These are phyloP conservation scores for Diabrotica virgifera DNA, from an alignment of 1,140 invertebrate genomes.

Conservation along the genomic window DNA sequence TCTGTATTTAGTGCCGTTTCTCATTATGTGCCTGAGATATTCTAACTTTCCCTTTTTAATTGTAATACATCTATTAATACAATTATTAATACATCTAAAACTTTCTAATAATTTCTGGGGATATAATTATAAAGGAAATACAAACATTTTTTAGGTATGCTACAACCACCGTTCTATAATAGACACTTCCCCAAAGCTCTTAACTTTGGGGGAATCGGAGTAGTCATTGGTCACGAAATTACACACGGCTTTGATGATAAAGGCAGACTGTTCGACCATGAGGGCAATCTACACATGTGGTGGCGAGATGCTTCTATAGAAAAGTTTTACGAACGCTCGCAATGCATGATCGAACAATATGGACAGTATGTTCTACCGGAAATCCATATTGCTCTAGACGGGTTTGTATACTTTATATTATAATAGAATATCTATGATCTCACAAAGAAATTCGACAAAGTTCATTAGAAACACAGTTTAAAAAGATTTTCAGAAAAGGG, in stretches of 20 bases:
- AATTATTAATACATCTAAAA: no score
- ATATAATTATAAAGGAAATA: not conserved
- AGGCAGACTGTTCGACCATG: conserved; percentile 61
- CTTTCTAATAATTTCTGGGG: no score
- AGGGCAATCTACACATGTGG: conserved; percentile 72
- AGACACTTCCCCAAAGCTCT: conserved; percentile 73
- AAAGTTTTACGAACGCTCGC: conserved; percentile 65
- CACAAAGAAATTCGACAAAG: no score
- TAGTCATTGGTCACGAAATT: conserved; percentile 69
- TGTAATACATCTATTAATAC: no score
- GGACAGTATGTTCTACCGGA: conserved; percentile 69
- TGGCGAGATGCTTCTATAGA: conserved; percentile 67
- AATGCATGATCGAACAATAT: conserved; percentile 74
- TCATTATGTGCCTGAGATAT: no score
- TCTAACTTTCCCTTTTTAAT: no score
- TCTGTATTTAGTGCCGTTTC: no score
- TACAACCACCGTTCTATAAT: conserved; percentile 89
- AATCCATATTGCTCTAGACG: conserved; percentile 61
- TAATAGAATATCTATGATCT: not conserved
- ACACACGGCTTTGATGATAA: conserved; percentile 69
- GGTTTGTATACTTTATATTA: conserved; percentile 33
- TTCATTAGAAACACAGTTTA: no score
- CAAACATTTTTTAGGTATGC: conserved; percentile 59
- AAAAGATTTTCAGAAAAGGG: no score
- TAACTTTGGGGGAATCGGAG: conserved; percentile 76